These are phyloP conservation scores for Oceanodroma tethys DNA, from an alignment of 2,113 vertebrate species.

Conservation along the genomic window DNA sequence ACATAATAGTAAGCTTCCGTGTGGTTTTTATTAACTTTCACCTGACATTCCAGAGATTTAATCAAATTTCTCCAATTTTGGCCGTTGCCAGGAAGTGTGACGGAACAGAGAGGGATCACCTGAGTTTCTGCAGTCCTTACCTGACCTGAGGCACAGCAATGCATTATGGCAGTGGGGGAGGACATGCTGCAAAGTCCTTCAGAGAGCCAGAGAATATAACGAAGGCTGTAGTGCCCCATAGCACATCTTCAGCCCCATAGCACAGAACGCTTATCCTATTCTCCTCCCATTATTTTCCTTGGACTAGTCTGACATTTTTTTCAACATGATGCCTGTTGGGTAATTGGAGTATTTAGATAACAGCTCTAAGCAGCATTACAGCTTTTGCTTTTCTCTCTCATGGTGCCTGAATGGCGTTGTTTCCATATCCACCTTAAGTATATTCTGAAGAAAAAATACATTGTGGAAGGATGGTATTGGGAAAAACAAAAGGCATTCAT, in stretches of 20 bases:
- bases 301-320: background rate
- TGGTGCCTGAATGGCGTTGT: background rate
- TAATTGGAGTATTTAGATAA: background rate
- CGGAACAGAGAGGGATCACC: background rate
- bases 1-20: background rate
- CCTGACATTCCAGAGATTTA: background rate
- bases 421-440: background rate
- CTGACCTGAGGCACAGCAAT: background rate
- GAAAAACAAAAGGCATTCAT: background rate
- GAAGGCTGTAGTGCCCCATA: background rate
- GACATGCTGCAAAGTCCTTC: background rate
- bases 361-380: background rate
- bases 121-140: background rate
- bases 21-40: background rate
- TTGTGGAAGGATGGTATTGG: background rate
- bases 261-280: background rate
- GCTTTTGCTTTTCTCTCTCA: background rate
- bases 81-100: rapidly evolving
- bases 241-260: background rate
- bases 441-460: background rate
- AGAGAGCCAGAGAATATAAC: background rate
- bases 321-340: background rate
- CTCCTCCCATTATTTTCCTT: background rate
- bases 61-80: background rate
- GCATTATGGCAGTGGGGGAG: background rate